A percentile compares a stretch with the other conserved stretches of the same genome.
These are phyloP conservation scores for Noctua janthina DNA, from an alignment of 2,888 invertebrate species.

Conservation along the genomic window DNA sequence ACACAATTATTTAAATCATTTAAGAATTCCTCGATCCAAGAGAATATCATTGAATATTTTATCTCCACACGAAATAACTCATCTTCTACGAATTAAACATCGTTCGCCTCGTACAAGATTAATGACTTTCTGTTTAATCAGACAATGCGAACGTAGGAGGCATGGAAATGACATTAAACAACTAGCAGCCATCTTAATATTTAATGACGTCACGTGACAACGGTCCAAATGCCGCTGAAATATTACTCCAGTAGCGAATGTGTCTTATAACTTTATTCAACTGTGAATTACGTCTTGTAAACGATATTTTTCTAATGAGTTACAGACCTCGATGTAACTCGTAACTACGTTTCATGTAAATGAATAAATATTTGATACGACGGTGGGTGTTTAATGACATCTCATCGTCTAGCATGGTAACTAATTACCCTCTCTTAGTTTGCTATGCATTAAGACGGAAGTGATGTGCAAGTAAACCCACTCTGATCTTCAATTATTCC, in stretches of 20 bases:
- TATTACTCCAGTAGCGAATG: slow-evolving; percentile 3
- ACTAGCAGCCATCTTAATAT: slow-evolving; percentile 31
- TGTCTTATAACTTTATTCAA: slow-evolving; percentile 14
- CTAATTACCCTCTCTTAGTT: slow-evolving; percentile 26
- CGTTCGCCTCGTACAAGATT: slow-evolving; percentile 36
- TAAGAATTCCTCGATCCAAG: slow-evolving; percentile 1
- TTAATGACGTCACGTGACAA: slow-evolving; percentile 38
- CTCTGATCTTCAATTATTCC: slow-evolving; percentile 34
- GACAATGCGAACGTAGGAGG: slow-evolving; percentile 39
- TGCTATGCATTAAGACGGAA: background rate
- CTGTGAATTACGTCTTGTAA: slow-evolving; percentile 27
- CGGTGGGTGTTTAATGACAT: background rate
- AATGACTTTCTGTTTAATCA: slow-evolving; percentile 44
- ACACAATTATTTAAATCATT: background rate
- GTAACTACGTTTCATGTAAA: slow-evolving; percentile 13
- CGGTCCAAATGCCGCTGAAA: slow-evolving; percentile 9
- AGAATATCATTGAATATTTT: slow-evolving; percentile 28
- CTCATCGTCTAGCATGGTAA: background rate
- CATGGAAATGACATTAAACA: slow-evolving; percentile 20
- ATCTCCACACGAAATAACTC: slow-evolving; percentile 26
- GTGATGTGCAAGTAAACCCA: slow-evolving; percentile 17
- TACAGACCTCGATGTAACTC: slow-evolving; percentile 4
- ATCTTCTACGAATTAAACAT: slow-evolving; percentile 35
- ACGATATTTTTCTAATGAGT: slow-evolving; percentile 38
- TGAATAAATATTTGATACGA: slow-evolving; percentile 22